Evolutionary conservation across 2,888 invertebrate species (phyloP), one percentile per base, ranked within the genome.

Genomic region (Macropis europaea): DNA sequence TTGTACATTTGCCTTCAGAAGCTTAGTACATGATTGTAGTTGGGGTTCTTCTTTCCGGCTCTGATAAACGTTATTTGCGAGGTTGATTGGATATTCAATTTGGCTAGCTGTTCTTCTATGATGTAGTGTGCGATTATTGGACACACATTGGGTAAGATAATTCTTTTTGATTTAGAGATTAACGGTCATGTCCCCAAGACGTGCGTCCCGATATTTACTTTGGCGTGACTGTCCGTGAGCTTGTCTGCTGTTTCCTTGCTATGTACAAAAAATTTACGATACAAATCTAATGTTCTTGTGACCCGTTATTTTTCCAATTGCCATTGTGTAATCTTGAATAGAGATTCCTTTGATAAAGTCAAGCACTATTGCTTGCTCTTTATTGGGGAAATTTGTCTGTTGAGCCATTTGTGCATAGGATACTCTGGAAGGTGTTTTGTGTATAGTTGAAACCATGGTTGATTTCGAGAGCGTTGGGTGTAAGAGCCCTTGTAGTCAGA

Each of bases 241-340:
- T n/a, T n/a, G n/a, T n/a, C n/a, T n/a, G n/a, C n/a, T n/a, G n/a
- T n/a, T n/a, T n/a, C n/a, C n/a, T n/a, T n/a, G n/a, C n/a, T n/a
- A n/a, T n/a, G 1, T 17, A 42, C 4, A 45, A 5, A 13, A 45
- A 2, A 45, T 26, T 17, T 28, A 6, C 1, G 26, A 45, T 15
- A n/a, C 45, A 11, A 45, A 45, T 45, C 45, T 45, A 26, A 45
- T 45, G 28, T 45, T 45, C 28, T 13, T 45, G 28, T 26, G 45
- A 1, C 15, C 45, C 3, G 26, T 45, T 28, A 45, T 9, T 26
- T 45, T 45, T 4, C 43, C 22, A 22, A 43, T 22, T 26, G 22
- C 43, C 11, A 24, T 9, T 22, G 43, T 43, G 15, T 43, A 45
- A 3, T 45, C 26, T n/a, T 45, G 45, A n/a, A 45, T 26, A 13